These are phyloP conservation scores for Amniataba percoides DNA, from an alignment of 2,797 vertebrate species.

Conservation along the genomic window DNA sequence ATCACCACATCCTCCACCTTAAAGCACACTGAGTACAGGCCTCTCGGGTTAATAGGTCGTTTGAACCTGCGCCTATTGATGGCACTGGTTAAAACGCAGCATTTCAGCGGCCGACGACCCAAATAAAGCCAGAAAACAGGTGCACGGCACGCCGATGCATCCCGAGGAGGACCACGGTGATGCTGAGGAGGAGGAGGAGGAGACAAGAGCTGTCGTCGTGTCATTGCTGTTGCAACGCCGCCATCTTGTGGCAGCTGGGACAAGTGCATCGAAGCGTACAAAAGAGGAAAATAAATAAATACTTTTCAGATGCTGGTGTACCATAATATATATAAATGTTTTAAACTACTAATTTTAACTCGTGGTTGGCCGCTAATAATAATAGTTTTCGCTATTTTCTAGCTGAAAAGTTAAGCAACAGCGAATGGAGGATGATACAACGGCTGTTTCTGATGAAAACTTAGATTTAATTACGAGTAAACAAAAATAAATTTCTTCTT, in stretches of 20 bases:
- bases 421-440: too few species aligned
- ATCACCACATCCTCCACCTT: constrained; percentile 69
- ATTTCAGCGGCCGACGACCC: constrained; percentile 43
- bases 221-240: constrained; percentile 46
- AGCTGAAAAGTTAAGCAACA: too few species aligned
- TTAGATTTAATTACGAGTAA: neutral
- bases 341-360: too few species aligned
- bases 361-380: too few species aligned
- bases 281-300: neutral
- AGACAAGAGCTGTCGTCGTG: constrained; percentile 27
- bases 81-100: constrained; percentile 14
- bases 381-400: neutral
- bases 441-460: too few species aligned
- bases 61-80: constrained; percentile 29
- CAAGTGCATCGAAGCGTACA: neutral
- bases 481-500: neutral
- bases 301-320: too few species aligned
- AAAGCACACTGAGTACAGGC: constrained; percentile 24
- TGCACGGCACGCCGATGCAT: constrained; percentile 73
- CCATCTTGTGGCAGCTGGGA: constrained; percentile 67
- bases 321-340: too few species aligned
- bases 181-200: constrained; percentile 59
- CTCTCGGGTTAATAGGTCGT: neutral
- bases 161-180: constrained; percentile 59
- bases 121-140: constrained; percentile 60